Conservation (phyloP, 1,140 invertebrate species). For the Polypedilum pembai region DNA sequence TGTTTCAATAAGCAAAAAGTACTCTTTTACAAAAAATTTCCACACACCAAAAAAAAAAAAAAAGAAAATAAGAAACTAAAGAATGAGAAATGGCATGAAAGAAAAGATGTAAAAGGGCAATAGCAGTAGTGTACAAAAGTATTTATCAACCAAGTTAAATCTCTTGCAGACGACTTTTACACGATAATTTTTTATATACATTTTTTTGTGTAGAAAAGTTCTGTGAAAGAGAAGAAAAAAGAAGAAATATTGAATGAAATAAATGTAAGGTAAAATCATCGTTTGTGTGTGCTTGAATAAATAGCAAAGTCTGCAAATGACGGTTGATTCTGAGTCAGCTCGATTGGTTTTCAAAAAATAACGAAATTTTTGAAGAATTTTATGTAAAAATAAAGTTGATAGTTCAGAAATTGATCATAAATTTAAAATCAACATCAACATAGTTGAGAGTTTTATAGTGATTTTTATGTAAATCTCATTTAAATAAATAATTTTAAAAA, state of each 20-base stretch:
- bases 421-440: too few species aligned
- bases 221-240: not conserved
- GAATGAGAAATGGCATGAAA: not conserved
- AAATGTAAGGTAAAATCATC: not conserved
- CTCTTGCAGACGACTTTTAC: not conserved
- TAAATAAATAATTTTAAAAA: too few species aligned
- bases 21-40: not conserved
- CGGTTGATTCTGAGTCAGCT: not conserved
- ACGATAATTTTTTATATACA: not conserved
- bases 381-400: too few species aligned
- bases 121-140: not conserved
- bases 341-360: not conserved
- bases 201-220: not conserved
- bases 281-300: not conserved
- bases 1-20: conserved; percentile 9
- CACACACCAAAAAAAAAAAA: too few species aligned
- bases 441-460: too few species aligned
- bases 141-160: not conserved
- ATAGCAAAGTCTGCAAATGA: not conserved
- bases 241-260: not conserved
- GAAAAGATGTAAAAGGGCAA: not conserved
- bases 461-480: too few species aligned
- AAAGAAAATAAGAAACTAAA: not conserved
- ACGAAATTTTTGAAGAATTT: not conserved
- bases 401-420: too few species aligned